These are phyloP conservation scores for Silurus glanis DNA, from an alignment of 2,113 vertebrate genomes.

Conservation along the genomic window DNA sequence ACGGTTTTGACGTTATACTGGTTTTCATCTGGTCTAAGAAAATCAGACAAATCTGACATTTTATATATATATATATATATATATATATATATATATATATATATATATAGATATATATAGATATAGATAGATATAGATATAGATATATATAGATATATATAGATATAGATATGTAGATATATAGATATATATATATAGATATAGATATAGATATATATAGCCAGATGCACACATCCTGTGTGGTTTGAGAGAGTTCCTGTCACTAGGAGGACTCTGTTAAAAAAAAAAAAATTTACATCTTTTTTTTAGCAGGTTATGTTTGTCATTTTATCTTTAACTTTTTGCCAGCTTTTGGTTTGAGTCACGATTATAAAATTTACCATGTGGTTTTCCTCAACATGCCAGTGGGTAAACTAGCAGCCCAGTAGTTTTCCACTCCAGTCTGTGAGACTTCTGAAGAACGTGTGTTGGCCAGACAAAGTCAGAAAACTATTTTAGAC, in stretches of 20 bases:
- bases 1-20: background rate
- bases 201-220: background rate
- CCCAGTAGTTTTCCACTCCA: slow-evolving; percentile 21
- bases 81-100: too few species aligned
- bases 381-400: background rate
- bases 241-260: slow-evolving; percentile 40
- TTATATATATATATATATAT: too few species aligned
- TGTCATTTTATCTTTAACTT: background rate
- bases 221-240: slow-evolving; percentile 43
- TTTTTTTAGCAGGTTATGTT: background rate
- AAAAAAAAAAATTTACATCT: too few species aligned
- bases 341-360: slow-evolving; percentile 1
- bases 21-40: background rate
- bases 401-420: background rate
- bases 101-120: too few species aligned
- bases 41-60: background rate
- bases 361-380: slow-evolving; percentile 13
- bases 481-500: background rate
- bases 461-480: background rate
- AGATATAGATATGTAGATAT: too few species aligned
- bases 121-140: too few species aligned
- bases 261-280: background rate
- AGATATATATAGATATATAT: too few species aligned
- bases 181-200: too few species aligned
- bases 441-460: background rate